Evolutionary conservation across 1,140 invertebrate genomes (phyloP).

Genomic region (Pomacea maculata): DNA sequence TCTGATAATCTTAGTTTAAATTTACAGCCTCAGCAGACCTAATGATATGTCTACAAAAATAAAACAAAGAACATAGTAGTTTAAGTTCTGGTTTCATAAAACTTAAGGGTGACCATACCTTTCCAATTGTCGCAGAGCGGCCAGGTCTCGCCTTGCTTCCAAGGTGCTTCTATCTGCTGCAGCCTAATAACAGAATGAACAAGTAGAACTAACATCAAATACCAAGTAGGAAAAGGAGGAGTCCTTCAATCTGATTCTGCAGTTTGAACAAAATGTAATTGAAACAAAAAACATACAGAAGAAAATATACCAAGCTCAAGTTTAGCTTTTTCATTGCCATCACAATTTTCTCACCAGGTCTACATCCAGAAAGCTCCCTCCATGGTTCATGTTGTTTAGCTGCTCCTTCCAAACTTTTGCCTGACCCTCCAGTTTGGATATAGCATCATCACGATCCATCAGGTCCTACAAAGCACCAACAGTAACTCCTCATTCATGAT

Average conservation of each 20-base stretch:
- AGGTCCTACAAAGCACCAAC: slow-evolving; percentile 11
- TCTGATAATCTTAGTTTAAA: no score
- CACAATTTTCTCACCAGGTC: slow-evolving; percentile 27
- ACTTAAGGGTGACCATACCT: background rate
- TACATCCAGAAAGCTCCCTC: slow-evolving; percentile 40
- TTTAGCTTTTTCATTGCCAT: background rate
- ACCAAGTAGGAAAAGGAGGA: no score
- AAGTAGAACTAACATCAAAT: no score
- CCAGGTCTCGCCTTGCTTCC: slow-evolving; percentile 16
- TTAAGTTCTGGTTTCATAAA: no score
- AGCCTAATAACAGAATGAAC: background rate
- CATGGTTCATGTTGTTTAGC: slow-evolving; percentile 16
- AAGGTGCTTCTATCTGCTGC: slow-evolving; percentile 16
- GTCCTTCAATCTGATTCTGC: no score
- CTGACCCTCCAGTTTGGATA: slow-evolving; percentile 18
- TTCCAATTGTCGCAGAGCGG: slow-evolving; percentile 7
- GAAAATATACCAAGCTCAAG: no score
- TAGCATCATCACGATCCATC: slow-evolving; percentile 31
- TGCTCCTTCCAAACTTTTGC: slow-evolving; percentile 8
- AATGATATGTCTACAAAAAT: no score
- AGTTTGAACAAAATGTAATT: no score
- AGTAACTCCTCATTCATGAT: background rate
- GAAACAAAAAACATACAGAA: no score
- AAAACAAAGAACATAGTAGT: no score
- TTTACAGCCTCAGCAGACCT: no score